These are phyloP conservation scores for Gorilla gorilla DNA, from an alignment of 2,113 vertebrate genomes.

Conservation along the genomic window DNA sequence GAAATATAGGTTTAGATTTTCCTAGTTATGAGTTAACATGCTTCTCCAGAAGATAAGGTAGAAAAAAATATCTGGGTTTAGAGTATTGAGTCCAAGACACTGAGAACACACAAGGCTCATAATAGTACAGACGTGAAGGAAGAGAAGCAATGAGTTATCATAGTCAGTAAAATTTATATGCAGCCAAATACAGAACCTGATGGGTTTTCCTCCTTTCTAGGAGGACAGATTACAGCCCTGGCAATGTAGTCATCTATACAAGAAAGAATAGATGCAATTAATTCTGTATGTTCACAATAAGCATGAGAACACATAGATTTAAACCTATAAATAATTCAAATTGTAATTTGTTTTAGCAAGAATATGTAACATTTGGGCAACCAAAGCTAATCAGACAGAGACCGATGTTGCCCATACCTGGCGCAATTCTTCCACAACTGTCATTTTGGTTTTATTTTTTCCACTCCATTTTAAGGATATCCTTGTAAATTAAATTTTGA, in stretches of 20 bases:
- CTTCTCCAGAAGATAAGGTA: background rate
- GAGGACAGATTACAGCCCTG: background rate
- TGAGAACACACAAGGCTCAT: background rate
- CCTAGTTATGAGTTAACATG: background rate
- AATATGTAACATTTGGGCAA: background rate
- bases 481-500: background rate
- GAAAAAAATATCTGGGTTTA: background rate
- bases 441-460: background rate
- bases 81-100: background rate
- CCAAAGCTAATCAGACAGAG: background rate
- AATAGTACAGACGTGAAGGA: background rate
- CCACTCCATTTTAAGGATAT: background rate
- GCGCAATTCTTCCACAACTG: background rate
- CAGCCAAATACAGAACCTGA: background rate
- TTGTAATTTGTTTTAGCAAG: background rate
- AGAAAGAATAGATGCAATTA: background rate
- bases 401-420: fast-evolving
- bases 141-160: background rate
- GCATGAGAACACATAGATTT: background rate
- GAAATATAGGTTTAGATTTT: background rate
- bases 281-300: background rate
- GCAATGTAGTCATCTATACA: background rate
- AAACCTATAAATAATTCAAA: background rate
- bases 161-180: background rate
- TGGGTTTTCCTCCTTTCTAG: background rate